Conservation (phyloP, 2,797 vertebrate species). For the Pseudomugil tenellus region DNA sequence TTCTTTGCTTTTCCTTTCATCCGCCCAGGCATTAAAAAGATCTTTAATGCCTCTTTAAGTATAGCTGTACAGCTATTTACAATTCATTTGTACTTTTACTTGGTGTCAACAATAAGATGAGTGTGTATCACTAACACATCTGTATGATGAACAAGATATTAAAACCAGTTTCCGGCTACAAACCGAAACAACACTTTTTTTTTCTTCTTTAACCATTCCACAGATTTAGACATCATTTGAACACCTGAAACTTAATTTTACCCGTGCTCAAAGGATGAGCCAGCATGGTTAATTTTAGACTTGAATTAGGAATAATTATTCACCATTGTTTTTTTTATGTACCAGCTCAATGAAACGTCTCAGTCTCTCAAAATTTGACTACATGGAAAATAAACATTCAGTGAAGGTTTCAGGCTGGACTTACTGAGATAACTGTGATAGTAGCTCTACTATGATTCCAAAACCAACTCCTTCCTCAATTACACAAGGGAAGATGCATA, state of each 20-base stretch:
- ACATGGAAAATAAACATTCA: constrained; percentile 9
- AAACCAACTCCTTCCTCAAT: constrained; percentile 47
- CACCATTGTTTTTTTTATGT: too few relatives aligned
- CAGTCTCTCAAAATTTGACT: background rate
- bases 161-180: background rate
- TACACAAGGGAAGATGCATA: constrained; percentile 54
- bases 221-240: background rate
- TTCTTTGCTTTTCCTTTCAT: background rate
- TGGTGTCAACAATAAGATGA: background rate
- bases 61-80: background rate
- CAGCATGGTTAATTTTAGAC: too few relatives aligned
- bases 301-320: too few relatives aligned
- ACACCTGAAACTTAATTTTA: background rate
- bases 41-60: background rate
- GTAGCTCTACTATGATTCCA: constrained; percentile 38
- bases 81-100: background rate
- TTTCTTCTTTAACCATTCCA: background rate
- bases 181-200: background rate
- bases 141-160: background rate
- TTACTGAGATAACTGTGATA: constrained; percentile 35
- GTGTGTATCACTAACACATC: background rate
- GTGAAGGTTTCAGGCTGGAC: too few relatives aligned
- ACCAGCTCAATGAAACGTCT: background rate
- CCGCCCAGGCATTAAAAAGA: background rate
- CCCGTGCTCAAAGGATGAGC: too few relatives aligned